phyloP scores from a whole-genome alignment of 1,140 invertebrate genomes.

The Lineus longissimus region DNA sequence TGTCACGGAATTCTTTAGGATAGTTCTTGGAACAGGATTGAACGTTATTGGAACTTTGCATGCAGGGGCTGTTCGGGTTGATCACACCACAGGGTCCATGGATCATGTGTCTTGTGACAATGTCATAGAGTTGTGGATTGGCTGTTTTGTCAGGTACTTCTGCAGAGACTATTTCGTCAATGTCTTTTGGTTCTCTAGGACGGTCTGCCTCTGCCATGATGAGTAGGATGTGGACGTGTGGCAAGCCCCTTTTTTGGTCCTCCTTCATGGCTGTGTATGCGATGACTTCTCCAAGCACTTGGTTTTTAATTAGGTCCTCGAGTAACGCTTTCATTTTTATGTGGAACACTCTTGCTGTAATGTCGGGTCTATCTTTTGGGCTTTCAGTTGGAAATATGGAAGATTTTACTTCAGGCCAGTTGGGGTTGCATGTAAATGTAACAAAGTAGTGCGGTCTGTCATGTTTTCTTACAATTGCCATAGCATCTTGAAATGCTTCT shows the following conservation, averaged over 20 bases:
- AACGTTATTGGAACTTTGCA: conserved; percentile 16
- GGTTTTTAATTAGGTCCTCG: conserved; percentile 43
- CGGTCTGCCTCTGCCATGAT: conserved; percentile 32
- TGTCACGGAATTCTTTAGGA: background rate
- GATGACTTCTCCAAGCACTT: conserved; percentile 44
- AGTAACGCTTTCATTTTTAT: conserved; percentile 55
- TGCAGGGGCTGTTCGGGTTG: conserved; percentile 20
- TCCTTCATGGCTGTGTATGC: conserved; percentile 54
- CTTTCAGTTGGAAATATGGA: conserved; percentile 34
- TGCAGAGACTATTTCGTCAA: conserved; percentile 15
- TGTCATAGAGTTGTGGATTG: conserved; percentile 11
- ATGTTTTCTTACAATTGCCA: conserved; percentile 55
- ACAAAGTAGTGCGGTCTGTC: conserved; percentile 56
- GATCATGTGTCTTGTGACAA: conserved; percentile 18
- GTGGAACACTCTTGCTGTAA: conserved; percentile 55
- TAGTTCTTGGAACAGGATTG: background rate
- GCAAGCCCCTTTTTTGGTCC: conserved; percentile 58
- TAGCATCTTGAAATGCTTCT: conserved; percentile 55
- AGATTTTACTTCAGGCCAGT: conserved; percentile 54
- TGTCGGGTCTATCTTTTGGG: conserved; percentile 49
- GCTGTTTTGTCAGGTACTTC: conserved; percentile 10
- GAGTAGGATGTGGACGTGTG: conserved; percentile 58
- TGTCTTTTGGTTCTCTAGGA: conserved; percentile 9
- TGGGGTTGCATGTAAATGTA: conserved; percentile 58
- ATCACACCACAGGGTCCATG: conserved; percentile 22